Evolutionary conservation across 2,797 vertebrate genomes (phyloP).

Genomic region (Spea hammondii): DNA sequence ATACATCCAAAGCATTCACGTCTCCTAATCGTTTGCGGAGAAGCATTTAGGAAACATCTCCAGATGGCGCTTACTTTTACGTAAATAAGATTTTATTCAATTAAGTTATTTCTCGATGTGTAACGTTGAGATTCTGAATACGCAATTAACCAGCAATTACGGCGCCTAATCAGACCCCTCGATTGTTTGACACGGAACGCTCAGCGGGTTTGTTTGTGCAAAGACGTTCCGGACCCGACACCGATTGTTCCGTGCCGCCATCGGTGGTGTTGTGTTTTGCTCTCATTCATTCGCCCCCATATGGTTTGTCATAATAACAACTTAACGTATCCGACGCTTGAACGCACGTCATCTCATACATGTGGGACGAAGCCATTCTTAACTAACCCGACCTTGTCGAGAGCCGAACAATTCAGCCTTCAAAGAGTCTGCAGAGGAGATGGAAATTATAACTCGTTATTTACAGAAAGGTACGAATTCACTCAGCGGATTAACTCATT

Average conservation of each 20-base stretch:
- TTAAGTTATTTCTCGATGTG: conserved; percentile 38
- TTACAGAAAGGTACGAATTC: no score
- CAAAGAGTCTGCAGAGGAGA: no score
- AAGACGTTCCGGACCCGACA: background rate
- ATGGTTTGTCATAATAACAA: no score
- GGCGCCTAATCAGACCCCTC: conserved; percentile 12
- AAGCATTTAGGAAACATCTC: conserved; percentile 20
- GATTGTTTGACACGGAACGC: conserved; percentile 30
- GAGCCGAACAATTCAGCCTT: no score
- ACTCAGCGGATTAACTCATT: no score
- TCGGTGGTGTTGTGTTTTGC: background rate
- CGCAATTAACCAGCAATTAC: conserved; percentile 19
- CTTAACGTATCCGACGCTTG: no score
- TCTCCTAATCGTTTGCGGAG: conserved; percentile 1
- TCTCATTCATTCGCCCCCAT: background rate
- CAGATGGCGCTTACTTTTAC: conserved; percentile 44
- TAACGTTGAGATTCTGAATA: conserved; percentile 23
- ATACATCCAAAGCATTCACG: conserved; percentile 8
- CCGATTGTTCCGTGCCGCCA: background rate
- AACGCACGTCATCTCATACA: no score
- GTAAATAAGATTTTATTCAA: conserved; percentile 38
- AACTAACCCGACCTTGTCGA: no score
- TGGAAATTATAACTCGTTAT: no score
- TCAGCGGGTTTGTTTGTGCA: conserved; percentile 13
- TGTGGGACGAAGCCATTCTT: no score